Base-by-base conservation (phyloP, 2,113 vertebrate species). In the Phaethornis superciliosus region DNA sequence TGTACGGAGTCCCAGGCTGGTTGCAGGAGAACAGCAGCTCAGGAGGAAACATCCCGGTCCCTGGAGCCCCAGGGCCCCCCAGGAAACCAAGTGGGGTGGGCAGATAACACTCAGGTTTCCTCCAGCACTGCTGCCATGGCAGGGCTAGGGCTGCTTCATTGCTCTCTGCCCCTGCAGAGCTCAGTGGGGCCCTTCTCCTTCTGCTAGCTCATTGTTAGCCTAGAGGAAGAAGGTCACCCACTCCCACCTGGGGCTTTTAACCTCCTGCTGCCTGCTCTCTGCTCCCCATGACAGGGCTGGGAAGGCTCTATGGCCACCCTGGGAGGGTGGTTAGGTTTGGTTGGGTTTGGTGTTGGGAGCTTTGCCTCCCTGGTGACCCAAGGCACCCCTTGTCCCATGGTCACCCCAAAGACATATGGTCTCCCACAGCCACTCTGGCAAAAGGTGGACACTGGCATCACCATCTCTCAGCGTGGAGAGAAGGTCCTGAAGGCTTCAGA, bases 61-160 rank as follows among this genome's bases (percentile, higher is more conserved):
- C 30, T 51, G 55, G 42, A 76, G 84, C 40, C 12, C 47, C 28
- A 79, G 63, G 47, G 32, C 65, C 92, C 70, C 91, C 72, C 18
- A 95, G 84, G 86, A 93, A 94, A 75, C 81, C 1, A 3, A 80
- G 69, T 87, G 94, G 42, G 85, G 74, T 63, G 35, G 58, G 75
- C 71, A 95, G 96, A 97, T 96, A 97, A 93, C 4, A 15, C 58
- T 0, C 15, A 74, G 74, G 88, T 65, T 96, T 96, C 97, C 89
- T 94, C 64, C 0, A 0, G 44, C 80, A 10, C 67, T 9, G 6
- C 58, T 56, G 88, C 89, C 30, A 40, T 40, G 40, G 44, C 2
- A 0, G 64, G 22, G 35, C 79, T 16, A 6, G 80, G 76, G 32
- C 54, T 75, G 15, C 32, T 58, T 64, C 5, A n/a, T 56, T 0